Evolutionary conservation across 2,888 invertebrate genomes (phyloP).

Genomic region (Amphipyra tragopoginis): DNA sequence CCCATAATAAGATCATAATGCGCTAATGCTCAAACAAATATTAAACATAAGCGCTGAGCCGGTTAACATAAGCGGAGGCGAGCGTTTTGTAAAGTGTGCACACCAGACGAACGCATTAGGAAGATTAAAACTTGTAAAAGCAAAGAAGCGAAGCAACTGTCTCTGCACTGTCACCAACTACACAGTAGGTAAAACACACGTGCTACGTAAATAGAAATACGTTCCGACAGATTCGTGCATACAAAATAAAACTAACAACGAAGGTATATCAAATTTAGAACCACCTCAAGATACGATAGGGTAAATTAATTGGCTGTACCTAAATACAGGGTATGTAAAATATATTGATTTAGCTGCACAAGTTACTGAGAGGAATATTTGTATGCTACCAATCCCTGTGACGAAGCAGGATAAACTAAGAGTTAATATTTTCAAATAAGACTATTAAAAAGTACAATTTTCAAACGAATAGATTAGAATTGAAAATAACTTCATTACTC

Average conservation of each 20-base stretch:
- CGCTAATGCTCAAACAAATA: slow-evolving; percentile 58
- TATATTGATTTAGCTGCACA: too few relatives aligned
- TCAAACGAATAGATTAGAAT: too few relatives aligned
- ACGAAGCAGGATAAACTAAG: too few relatives aligned
- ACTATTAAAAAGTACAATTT: too few relatives aligned
- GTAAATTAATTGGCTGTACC: background rate
- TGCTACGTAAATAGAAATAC: slow-evolving; percentile 55
- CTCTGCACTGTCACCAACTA: slow-evolving; percentile 61
- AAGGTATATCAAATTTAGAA: slow-evolving; percentile 10
- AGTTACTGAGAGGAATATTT: too few relatives aligned
- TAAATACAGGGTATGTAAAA: too few relatives aligned
- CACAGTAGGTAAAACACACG: slow-evolving; percentile 18
- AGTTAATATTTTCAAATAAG: too few relatives aligned
- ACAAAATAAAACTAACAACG: slow-evolving; percentile 24
- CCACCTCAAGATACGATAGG: background rate
- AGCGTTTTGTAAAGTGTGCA: slow-evolving; percentile 78
- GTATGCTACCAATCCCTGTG: too few relatives aligned
- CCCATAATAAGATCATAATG: slow-evolving; percentile 5
- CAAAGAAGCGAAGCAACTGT: slow-evolving; percentile 76
- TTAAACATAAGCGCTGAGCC: slow-evolving; percentile 69
- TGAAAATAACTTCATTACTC: background rate
- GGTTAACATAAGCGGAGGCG: slow-evolving; percentile 70
- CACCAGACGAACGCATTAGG: slow-evolving; percentile 84
- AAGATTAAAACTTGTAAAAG: slow-evolving; percentile 87
- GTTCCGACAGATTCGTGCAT: slow-evolving; percentile 7